Conservation (phyloP, 2,888 invertebrate genomes). For the Tipula vernalis region DNA sequence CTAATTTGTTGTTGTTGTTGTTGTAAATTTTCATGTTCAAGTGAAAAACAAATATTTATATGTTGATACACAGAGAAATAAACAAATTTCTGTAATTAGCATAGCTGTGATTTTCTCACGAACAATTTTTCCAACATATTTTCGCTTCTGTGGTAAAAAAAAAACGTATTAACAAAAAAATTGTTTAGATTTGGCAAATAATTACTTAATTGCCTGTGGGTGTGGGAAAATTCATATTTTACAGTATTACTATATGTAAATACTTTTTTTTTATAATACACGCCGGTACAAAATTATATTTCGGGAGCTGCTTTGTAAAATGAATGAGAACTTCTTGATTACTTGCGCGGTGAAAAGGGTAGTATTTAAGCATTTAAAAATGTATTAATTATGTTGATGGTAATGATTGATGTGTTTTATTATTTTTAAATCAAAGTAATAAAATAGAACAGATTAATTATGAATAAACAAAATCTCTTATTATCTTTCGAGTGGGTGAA, state of each 20-base stretch:
- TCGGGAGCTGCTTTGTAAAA: neutral
- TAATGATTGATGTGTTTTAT: neutral
- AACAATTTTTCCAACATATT: neutral
- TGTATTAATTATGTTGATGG: neutral
- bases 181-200: neutral
- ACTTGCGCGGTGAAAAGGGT: neutral
- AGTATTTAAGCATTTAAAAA: neutral
- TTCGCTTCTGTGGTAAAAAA: neutral
- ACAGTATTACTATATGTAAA: neutral
- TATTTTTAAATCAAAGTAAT: neutral
- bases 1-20: neutral
- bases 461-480: too few species aligned
- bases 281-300: neutral
- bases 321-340: neutral
- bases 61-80: neutral
- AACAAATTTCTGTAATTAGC: neutral
- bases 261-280: neutral
- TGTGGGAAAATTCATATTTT: neutral
- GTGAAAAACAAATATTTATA: conserved; percentile 8
- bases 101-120: neutral
- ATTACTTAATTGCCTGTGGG: neutral
- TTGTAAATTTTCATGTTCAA: conserved; percentile 5
- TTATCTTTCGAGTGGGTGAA: too few species aligned
- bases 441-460: neutral
- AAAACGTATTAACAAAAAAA: neutral